A percentile compares a stretch with the other conserved stretches of the same genome.
Conservation (phyloP, 2,113 vertebrate genomes). For the Bothrops jararaca region DNA sequence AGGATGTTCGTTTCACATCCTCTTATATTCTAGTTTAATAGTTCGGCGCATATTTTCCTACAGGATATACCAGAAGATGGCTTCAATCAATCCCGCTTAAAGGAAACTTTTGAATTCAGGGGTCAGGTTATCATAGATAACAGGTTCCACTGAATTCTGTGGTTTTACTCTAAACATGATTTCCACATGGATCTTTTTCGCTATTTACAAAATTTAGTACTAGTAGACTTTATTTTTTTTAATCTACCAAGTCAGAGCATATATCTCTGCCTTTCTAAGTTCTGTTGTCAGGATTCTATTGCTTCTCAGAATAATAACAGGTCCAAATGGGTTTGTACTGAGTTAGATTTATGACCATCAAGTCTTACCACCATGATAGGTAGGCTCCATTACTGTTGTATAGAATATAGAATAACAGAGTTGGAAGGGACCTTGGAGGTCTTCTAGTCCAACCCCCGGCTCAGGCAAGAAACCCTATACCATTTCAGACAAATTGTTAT, state of each 20-base stretch:
- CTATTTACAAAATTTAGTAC: not conserved
- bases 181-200: not conserved
- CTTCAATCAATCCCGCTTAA: not conserved
- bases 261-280: not conserved
- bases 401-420: too few relatives aligned
- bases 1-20: not conserved
- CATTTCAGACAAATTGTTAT: too few relatives aligned
- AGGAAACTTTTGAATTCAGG: not conserved
- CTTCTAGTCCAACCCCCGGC: too few relatives aligned
- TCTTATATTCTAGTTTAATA: not conserved
- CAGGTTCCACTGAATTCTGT: not conserved
- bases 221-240: too few relatives aligned
- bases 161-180: not conserved
- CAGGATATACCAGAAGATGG: not conserved
- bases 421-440: too few relatives aligned
- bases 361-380: not conserved
- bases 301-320: not conserved
- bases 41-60: not conserved
- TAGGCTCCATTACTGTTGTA: not conserved
- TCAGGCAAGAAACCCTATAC: too few relatives aligned
- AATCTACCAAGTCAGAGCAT: not conserved
- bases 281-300: not conserved
- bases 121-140: not conserved
- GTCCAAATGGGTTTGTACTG: not conserved
- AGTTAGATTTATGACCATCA: not conserved